phyloP scores from a whole-genome alignment of 2,888 invertebrate species.

The Acleris emargana region DNA sequence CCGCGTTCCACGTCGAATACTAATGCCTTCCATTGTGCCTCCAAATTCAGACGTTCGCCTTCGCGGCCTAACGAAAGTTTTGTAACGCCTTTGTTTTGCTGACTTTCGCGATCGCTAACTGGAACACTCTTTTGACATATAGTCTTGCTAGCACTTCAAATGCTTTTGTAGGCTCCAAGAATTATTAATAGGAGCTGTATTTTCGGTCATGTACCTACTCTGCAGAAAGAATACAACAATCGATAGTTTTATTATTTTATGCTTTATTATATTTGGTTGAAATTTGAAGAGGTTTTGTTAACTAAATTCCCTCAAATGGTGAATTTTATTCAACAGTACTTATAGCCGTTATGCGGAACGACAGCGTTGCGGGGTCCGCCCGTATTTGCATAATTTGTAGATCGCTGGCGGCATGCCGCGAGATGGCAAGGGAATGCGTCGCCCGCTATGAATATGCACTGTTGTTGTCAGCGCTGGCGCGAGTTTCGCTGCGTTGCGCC shows the following conservation, averaged over 20 bases:
- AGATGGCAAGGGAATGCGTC: slow-evolving; percentile 46
- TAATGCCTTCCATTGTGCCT: slow-evolving; percentile 70
- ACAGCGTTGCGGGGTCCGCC: slow-evolving; percentile 43
- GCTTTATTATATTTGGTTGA: neutral
- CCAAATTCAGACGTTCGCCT: slow-evolving; percentile 58
- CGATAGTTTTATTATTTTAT: slow-evolving; percentile 32
- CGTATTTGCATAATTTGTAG: slow-evolving; percentile 48
- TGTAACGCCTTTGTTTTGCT: slow-evolving; percentile 74
- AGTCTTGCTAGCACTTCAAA: slow-evolving; percentile 44
- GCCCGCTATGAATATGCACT: slow-evolving; percentile 53
- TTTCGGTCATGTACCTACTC: slow-evolving; percentile 17
- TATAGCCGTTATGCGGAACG: slow-evolving; percentile 43
- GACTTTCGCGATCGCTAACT: slow-evolving; percentile 72
- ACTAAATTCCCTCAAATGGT: slow-evolving; percentile 23
- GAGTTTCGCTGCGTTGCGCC: slow-evolving; percentile 71
- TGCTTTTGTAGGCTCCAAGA: slow-evolving; percentile 46
- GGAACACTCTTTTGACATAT: slow-evolving; percentile 63
- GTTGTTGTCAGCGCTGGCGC: slow-evolving; percentile 49
- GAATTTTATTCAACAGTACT: slow-evolving; percentile 43
- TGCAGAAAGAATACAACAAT: slow-evolving; percentile 18
- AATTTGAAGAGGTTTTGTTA: slow-evolving; percentile 13
- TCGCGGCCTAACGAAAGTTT: slow-evolving; percentile 70
- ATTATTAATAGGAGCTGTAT: slow-evolving; percentile 45
- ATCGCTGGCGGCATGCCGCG: slow-evolving; percentile 41
- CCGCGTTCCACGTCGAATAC: slow-evolving; percentile 66